phyloP scores from a whole-genome alignment of 1,140 invertebrate genomes.

The Metaphire vulgaris region DNA sequence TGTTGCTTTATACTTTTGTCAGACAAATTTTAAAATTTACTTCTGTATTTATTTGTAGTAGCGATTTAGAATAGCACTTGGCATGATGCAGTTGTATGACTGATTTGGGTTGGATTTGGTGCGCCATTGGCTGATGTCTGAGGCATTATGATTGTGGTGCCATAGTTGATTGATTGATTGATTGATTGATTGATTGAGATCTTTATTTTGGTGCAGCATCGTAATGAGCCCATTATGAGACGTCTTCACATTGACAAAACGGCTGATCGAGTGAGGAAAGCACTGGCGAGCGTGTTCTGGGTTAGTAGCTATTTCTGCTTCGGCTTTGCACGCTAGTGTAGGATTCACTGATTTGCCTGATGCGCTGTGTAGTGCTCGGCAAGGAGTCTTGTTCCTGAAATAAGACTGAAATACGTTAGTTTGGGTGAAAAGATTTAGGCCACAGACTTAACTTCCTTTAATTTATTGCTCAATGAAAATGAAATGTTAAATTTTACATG shows the following conservation, averaged over 20 bases:
- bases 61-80: too few species aligned
- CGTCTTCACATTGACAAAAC: constrained; percentile 66
- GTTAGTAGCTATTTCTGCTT: constrained; percentile 34
- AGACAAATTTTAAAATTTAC: neutral
- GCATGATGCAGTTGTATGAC: neutral
- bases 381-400: too few species aligned
- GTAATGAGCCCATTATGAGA: constrained; percentile 60
- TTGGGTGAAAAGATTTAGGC: too few species aligned
- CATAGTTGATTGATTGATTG: neutral
- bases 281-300: constrained; percentile 59
- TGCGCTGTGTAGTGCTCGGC: too few species aligned
- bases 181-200: neutral
- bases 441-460: too few species aligned
- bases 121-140: neutral
- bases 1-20: neutral
- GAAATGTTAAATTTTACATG: too few species aligned
- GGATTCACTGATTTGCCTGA: too few species aligned
- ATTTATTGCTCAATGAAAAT: too few species aligned
- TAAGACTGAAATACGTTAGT: too few species aligned
- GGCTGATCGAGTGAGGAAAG: constrained; percentile 61
- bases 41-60: neutral
- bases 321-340: too few species aligned
- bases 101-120: neutral
- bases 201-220: constrained; percentile 41
- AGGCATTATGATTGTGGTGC: neutral